Conservation (phyloP, 2,113 vertebrate genomes). For the Heliornis fulica region DNA sequence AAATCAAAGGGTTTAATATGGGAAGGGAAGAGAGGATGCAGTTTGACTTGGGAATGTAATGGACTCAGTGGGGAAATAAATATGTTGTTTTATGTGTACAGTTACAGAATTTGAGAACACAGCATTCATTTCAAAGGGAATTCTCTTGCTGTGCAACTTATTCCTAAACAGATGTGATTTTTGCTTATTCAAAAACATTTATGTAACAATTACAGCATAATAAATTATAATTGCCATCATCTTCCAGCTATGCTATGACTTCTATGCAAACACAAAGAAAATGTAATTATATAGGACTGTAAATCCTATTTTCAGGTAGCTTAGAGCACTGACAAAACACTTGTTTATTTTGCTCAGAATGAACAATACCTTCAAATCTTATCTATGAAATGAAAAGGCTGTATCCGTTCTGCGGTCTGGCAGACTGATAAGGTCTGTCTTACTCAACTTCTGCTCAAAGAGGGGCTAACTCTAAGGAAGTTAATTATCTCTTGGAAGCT, state of each 20-base stretch:
- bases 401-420: neutral
- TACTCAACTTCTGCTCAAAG: neutral
- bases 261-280: slow-evolving; percentile 77
- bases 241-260: slow-evolving; percentile 71
- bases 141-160: slow-evolving; percentile 80
- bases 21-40: slow-evolving; percentile 78
- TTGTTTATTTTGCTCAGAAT: slow-evolving; percentile 41
- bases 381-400: neutral
- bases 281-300: slow-evolving; percentile 68
- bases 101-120: slow-evolving; percentile 77
- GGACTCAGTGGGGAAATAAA: slow-evolving; percentile 81
- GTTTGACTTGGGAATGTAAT: slow-evolving; percentile 81
- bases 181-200: slow-evolving; percentile 87
- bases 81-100: slow-evolving; percentile 80
- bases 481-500: neutral
- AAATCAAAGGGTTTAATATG: slow-evolving; percentile 89
- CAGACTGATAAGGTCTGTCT: neutral
- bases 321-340: slow-evolving; percentile 48
- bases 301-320: slow-evolving; percentile 70
- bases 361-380: slow-evolving; percentile 14
- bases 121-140: slow-evolving; percentile 78
- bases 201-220: slow-evolving; percentile 85
- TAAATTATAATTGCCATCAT: slow-evolving; percentile 84
- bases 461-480: neutral
- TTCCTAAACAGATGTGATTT: slow-evolving; percentile 86